Conservation (phyloP, 2,888 invertebrate species). For the Stenodema calcarata region DNA sequence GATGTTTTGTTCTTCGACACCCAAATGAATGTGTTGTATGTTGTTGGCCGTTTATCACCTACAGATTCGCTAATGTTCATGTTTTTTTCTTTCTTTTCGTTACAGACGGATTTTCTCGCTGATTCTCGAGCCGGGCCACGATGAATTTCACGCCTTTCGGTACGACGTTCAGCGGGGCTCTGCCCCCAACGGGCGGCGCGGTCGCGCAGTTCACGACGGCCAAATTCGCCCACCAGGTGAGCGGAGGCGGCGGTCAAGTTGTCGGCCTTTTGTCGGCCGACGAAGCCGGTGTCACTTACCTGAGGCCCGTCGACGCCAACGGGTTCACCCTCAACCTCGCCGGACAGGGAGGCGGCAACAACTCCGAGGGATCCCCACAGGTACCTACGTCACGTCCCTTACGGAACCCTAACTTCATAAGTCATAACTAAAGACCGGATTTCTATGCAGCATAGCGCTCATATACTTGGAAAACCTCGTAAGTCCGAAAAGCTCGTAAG, state of each 20-base stretch:
- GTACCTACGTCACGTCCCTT: neutral
- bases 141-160: constrained; percentile 83
- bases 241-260: constrained; percentile 63
- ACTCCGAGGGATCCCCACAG: constrained; percentile 56
- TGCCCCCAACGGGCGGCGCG: constrained; percentile 68
- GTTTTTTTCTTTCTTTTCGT: neutral
- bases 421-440: too few species aligned
- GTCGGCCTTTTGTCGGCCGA: constrained; percentile 73
- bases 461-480: too few species aligned
- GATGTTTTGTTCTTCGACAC: too few species aligned
- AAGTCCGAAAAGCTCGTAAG: too few species aligned
- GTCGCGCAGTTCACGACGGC: constrained; percentile 67
- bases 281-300: constrained; percentile 77
- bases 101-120: constrained; percentile 2
- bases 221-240: constrained; percentile 66
- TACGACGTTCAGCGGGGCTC: constrained; percentile 68
- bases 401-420: too few species aligned
- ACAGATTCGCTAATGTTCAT: neutral
- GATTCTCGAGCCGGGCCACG: neutral
- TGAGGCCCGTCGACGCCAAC: constrained; percentile 70
- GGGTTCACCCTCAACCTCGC: constrained; percentile 60
- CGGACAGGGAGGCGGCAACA: constrained; percentile 57
- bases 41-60: neutral
- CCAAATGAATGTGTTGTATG: too few species aligned
- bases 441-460: too few species aligned